Conservation (phyloP, 2,888 invertebrate species). For the Sialis fuliginosa region DNA sequence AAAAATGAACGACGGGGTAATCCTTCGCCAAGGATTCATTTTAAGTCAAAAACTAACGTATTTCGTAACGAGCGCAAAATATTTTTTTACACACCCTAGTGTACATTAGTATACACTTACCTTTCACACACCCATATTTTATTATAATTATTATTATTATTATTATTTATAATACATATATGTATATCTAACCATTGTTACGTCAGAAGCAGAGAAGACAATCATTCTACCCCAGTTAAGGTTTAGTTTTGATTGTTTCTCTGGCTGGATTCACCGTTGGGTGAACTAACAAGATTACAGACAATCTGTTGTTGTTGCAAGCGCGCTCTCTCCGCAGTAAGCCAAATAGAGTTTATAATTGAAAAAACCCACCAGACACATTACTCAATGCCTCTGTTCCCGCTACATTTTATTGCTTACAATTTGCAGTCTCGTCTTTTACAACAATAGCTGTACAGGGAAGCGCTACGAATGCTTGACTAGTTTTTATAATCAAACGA, state of each 20-base stretch:
- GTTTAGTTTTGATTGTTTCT: slow-evolving; percentile 30
- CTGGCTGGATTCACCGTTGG: slow-evolving; percentile 28
- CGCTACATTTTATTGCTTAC: too few relatives aligned
- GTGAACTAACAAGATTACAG: slow-evolving; percentile 29
- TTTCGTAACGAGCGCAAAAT: too few relatives aligned
- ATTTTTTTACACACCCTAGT: too few relatives aligned
- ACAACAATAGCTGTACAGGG: slow-evolving; percentile 17
- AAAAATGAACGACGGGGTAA: too few relatives aligned
- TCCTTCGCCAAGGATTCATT: too few relatives aligned
- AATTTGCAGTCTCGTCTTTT: slow-evolving; percentile 9
- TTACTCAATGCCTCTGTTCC: neutral
- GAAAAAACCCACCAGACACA: slow-evolving; percentile 21
- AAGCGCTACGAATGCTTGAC: slow-evolving; percentile 12
- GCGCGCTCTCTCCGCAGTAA: slow-evolving; percentile 14
- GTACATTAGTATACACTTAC: too few relatives aligned
- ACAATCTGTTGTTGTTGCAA: slow-evolving; percentile 22
- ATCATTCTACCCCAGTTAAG: slow-evolving; percentile 32
- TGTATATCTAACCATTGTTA: too few relatives aligned
- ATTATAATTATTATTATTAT: too few relatives aligned
- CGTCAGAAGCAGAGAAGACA: slow-evolving; percentile 17
- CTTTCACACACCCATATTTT: too few relatives aligned
- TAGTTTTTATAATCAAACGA: slow-evolving; percentile 2
- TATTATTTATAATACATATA: too few relatives aligned
- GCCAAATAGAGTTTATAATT: slow-evolving; percentile 33
- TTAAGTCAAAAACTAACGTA: too few relatives aligned